These are phyloP conservation scores for Cremastobaeus sp. DNA, from an alignment of 2,888 invertebrate species.

Conservation along the genomic window DNA sequence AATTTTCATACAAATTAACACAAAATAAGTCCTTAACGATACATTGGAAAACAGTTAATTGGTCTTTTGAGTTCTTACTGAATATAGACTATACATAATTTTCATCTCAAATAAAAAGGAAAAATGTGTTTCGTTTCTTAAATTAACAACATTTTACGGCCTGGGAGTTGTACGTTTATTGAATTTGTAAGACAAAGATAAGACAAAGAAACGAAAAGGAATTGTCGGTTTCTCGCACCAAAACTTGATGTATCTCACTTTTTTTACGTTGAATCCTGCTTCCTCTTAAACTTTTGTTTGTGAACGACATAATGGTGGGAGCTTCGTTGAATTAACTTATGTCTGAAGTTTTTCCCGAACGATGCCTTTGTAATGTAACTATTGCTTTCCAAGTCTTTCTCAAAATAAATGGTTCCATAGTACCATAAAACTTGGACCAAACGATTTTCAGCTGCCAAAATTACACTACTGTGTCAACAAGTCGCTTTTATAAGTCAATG, in stretches of 20 bases:
- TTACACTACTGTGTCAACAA: too few species aligned
- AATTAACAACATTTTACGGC: slow-evolving; percentile 9
- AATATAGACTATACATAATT: too few species aligned
- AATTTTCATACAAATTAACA: too few species aligned
- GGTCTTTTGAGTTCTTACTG: too few species aligned
- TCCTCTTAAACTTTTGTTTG: slow-evolving; percentile 64
- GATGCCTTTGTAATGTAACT: slow-evolving; percentile 45
- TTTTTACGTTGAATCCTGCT: slow-evolving; percentile 43
- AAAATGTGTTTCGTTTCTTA: too few species aligned
- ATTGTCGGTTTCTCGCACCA: slow-evolving; percentile 28
- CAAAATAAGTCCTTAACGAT: too few species aligned
- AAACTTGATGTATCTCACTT: slow-evolving; percentile 50
- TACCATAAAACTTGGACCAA: slow-evolving; percentile 16
- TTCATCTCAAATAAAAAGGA: too few species aligned
- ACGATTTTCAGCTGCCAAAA: too few species aligned
- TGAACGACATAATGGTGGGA: slow-evolving; percentile 58
- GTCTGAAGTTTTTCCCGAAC: slow-evolving; percentile 55
- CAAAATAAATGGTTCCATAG: slow-evolving; percentile 25
- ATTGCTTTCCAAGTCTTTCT: slow-evolving; percentile 31
- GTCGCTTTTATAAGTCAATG: too few species aligned
- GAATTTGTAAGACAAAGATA: slow-evolving; percentile 18
- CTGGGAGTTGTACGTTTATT: slow-evolving; percentile 11
- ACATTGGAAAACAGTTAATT: too few species aligned
- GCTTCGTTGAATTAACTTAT: slow-evolving; percentile 67
- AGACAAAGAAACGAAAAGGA: slow-evolving; percentile 16